Evolutionary conservation across 2,797 vertebrate species (phyloP).

Genomic region (Catostomus latipinnis): DNA sequence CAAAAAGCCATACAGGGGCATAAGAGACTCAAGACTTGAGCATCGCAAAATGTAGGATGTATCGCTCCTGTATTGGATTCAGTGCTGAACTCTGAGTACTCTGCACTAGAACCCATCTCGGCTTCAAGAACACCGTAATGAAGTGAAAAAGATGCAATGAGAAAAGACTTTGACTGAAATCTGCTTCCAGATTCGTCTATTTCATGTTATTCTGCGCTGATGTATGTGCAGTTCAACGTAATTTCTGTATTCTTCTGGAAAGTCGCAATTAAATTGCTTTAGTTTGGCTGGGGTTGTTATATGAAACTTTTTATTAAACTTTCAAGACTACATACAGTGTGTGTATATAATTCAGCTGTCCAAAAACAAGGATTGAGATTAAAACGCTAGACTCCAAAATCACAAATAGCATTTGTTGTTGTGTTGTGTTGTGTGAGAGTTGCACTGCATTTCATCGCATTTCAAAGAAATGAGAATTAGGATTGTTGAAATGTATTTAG

Average conservation of each 20-base stretch:
- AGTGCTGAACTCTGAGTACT: neutral
- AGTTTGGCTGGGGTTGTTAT: neutral
- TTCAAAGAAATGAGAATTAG: neutral
- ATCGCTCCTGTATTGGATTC: neutral
- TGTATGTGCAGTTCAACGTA: neutral
- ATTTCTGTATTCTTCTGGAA: neutral
- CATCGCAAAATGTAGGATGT: neutral
- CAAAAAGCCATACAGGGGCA: slow-evolving; percentile 84
- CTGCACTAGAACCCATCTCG: neutral
- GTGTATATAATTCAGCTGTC: neutral
- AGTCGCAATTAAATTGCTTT: neutral
- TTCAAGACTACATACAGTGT: neutral
- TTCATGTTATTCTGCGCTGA: neutral
- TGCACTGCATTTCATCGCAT: neutral
- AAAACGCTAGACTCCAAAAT: neutral
- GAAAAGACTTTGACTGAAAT: neutral
- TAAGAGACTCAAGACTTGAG: slow-evolving; percentile 64
- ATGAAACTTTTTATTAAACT: slow-evolving; percentile 20
- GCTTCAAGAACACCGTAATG: neutral
- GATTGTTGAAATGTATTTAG: no score
- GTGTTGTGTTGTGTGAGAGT: neutral
- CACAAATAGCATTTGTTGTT: no score
- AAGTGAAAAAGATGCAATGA: neutral
- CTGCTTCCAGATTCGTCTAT: neutral
- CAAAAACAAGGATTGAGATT: neutral